These are phyloP conservation scores for Achatina immaculata DNA, from an alignment of 1,140 invertebrate genomes.

Conservation along the genomic window DNA sequence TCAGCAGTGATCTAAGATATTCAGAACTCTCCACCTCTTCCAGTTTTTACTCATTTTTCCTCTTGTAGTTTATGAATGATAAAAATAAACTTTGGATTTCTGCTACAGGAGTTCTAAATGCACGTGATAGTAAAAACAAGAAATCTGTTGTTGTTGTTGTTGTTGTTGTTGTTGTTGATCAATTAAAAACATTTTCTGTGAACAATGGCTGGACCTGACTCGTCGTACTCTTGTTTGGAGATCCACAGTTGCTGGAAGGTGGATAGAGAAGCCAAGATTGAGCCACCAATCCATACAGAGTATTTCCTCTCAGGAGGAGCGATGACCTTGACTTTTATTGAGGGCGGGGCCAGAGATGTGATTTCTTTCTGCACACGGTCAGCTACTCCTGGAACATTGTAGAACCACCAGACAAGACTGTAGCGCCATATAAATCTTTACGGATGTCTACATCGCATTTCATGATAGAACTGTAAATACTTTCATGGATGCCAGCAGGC, in stretches of 20 bases:
- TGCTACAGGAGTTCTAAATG: no score
- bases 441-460: conserved; percentile 80
- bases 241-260: conserved; percentile 46
- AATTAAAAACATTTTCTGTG: conserved; percentile 42
- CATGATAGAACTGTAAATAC: conserved; percentile 36
- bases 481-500: conserved; percentile 53
- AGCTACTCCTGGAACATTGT: conserved; percentile 91
- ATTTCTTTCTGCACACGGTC: conserved; percentile 82
- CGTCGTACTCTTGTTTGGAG: conserved; percentile 54
- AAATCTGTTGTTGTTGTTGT: no score
- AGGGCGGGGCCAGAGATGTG: conserved; percentile 41
- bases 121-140: no score
- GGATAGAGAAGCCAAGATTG: conserved; percentile 68
- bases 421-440: conserved; percentile 90
- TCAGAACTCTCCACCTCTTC: no score
- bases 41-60: no score
- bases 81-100: no score
- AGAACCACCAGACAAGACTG: conserved; percentile 74
- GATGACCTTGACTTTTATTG: conserved; percentile 57
- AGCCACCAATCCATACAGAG: conserved; percentile 66
- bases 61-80: no score
- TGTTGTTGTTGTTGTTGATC: no score
- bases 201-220: conserved; percentile 34
- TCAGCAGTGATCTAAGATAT: no score
- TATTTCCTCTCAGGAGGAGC: conserved; percentile 71